phyloP scores from a whole-genome alignment of 2,113 vertebrate species.

The Sciurus niger region DNA sequence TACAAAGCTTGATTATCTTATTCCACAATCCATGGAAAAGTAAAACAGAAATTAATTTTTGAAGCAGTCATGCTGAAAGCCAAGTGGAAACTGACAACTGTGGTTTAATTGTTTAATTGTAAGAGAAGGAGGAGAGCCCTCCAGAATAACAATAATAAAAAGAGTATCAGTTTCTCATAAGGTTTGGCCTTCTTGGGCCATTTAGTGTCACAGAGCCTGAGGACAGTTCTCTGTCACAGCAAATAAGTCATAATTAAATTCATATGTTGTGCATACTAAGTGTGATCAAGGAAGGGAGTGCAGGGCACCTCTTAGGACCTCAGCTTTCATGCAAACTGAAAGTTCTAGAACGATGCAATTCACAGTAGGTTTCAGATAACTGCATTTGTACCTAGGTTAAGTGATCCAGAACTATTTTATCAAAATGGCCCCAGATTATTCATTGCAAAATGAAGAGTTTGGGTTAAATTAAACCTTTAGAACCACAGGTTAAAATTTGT shows the following conservation, averaged over 20 bases:
- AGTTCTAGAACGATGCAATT: not conserved
- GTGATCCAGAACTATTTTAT: not conserved
- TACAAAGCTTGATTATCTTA: not conserved
- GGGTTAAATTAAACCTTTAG: not conserved
- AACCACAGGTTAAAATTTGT: not conserved
- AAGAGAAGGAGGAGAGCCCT: not conserved
- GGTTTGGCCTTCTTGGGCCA: not conserved
- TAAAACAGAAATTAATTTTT: slow-evolving; percentile 19
- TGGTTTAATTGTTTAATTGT: not conserved
- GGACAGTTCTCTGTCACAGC: not conserved
- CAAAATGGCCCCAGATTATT: not conserved
- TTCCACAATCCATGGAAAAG: not conserved
- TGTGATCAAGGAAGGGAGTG: not conserved
- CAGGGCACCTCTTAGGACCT: not conserved
- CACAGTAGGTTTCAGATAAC: not conserved
- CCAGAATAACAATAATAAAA: not conserved
- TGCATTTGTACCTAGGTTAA: not conserved
- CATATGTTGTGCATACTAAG: not conserved
- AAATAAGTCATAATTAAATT: not conserved
- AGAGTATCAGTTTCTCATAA: not conserved
- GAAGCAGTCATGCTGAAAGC: not conserved
- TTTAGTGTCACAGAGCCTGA: not conserved
- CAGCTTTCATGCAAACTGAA: not conserved
- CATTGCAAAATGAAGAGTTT: not conserved
- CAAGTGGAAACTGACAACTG: not conserved